Evolutionary conservation across 2,113 vertebrate species (phyloP).

Genomic region (Thermophis baileyi): DNA sequence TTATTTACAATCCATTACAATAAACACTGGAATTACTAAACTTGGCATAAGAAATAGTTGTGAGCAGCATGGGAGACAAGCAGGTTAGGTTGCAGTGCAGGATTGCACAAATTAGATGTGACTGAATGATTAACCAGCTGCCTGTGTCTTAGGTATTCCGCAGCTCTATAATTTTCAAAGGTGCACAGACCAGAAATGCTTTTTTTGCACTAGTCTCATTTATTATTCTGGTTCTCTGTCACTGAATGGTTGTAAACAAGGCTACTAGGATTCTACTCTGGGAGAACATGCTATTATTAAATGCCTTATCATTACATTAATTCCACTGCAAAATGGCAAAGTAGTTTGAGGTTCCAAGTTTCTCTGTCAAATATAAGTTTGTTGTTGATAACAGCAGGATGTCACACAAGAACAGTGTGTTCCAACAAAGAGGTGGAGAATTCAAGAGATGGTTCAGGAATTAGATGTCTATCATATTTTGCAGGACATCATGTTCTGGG

Average conservation of each 20-base stretch:
- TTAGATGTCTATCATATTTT: conserved; percentile 1
- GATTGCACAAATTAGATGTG: not conserved
- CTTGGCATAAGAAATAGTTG: not conserved
- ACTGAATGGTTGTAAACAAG: not conserved
- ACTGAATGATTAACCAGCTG: not conserved
- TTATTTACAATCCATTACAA: not conserved
- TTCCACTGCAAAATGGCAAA: conserved; percentile 1
- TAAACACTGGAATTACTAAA: not conserved
- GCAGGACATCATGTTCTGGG: conserved; percentile 7
- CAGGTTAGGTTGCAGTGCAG: not conserved
- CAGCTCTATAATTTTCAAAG: not conserved
- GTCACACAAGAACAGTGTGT: not conserved
- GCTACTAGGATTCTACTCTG: not conserved
- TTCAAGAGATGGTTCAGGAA: not conserved
- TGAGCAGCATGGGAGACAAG: not conserved
- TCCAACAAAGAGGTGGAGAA: not conserved
- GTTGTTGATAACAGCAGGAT: not conserved
- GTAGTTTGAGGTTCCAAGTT: not conserved
- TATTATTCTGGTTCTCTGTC: not conserved
- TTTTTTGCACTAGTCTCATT: not conserved
- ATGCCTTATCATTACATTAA: conserved; percentile 5
- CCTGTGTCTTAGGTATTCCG: not conserved
- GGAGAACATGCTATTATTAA: not conserved
- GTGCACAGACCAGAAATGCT: not conserved
- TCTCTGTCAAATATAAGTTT: not conserved